Evolutionary conservation across 2,888 invertebrate genomes (phyloP).

Genomic region (Marronus borbonicus): DNA sequence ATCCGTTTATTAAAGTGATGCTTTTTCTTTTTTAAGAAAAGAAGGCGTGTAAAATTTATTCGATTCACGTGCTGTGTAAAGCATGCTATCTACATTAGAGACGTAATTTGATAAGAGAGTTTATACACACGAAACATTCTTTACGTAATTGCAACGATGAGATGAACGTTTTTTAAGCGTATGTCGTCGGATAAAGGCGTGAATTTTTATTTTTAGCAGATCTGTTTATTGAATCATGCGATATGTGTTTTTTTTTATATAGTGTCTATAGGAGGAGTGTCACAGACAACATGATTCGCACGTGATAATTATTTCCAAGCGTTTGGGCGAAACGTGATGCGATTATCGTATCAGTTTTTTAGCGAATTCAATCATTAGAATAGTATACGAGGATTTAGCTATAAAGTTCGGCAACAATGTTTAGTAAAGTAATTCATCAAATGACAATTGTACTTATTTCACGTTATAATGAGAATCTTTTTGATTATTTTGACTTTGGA

Average conservation of each 20-base stretch:
- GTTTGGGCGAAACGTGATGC: slow-evolving; percentile 18
- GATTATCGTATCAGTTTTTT: slow-evolving; percentile 8
- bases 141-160: neutral
- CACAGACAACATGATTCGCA: neutral
- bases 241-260: neutral
- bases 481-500: too few species aligned
- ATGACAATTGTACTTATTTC: too few species aligned
- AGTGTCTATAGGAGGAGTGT: slow-evolving; percentile 25
- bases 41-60: too few species aligned
- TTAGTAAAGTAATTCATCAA: too few species aligned
- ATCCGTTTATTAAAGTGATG: too few species aligned
- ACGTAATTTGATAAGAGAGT: too few species aligned
- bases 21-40: too few species aligned
- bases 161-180: neutral
- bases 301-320: neutral
- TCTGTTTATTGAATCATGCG: neutral
- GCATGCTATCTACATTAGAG: too few species aligned
- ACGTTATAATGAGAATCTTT: too few species aligned
- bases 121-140: neutral
- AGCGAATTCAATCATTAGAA: neutral
- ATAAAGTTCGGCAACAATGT: neutral
- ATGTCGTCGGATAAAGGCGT: neutral
- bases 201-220: neutral
- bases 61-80: too few species aligned
- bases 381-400: neutral